Percentiles rank a stretch among this genome's conserved stretches.
phyloP scores from a whole-genome alignment of 2,113 vertebrate genomes.

The Hipposideros armiger region DNA sequence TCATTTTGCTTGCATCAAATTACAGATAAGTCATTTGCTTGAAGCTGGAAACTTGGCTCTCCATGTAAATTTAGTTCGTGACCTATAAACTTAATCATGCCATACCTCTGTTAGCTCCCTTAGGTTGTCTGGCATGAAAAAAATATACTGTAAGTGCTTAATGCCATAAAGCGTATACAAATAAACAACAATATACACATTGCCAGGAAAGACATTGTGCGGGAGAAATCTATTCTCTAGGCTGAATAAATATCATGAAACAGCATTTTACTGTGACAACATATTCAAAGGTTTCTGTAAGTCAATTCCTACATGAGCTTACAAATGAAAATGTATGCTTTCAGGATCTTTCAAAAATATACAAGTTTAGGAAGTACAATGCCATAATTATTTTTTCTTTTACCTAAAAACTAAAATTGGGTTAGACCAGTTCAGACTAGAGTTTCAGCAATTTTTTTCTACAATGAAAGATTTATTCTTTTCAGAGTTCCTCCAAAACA shows the following conservation, averaged over 20 bases:
- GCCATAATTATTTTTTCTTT: background rate
- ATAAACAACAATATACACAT: constrained; percentile 79
- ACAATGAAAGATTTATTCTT: background rate
- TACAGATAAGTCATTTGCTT: constrained; percentile 89
- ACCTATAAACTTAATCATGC: constrained; percentile 88
- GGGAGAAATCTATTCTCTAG: constrained; percentile 77
- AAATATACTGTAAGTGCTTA: constrained; percentile 81
- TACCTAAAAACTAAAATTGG: constrained; percentile 59
- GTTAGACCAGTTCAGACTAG: background rate
- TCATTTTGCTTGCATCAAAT: constrained; percentile 87
- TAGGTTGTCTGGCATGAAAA: constrained; percentile 78
- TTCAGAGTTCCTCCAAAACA: background rate
- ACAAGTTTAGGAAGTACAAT: background rate
- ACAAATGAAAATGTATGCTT: constrained; percentile 55
- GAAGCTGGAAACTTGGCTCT: constrained; percentile 88
- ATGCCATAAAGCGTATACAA: constrained; percentile 81
- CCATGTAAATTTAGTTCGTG: constrained; percentile 86
- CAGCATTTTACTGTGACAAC: constrained; percentile 59
- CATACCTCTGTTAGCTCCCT: constrained; percentile 74
- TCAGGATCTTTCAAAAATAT: constrained; percentile 52
- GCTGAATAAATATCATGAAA: constrained; percentile 81
- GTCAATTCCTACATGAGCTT: constrained; percentile 38
- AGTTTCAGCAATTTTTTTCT: constrained; percentile 6
- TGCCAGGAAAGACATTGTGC: constrained; percentile 60
- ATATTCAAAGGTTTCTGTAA: constrained; percentile 75